phyloP scores from a whole-genome alignment of 2,113 vertebrate genomes.

The Neolamprologus hecqui region DNA sequence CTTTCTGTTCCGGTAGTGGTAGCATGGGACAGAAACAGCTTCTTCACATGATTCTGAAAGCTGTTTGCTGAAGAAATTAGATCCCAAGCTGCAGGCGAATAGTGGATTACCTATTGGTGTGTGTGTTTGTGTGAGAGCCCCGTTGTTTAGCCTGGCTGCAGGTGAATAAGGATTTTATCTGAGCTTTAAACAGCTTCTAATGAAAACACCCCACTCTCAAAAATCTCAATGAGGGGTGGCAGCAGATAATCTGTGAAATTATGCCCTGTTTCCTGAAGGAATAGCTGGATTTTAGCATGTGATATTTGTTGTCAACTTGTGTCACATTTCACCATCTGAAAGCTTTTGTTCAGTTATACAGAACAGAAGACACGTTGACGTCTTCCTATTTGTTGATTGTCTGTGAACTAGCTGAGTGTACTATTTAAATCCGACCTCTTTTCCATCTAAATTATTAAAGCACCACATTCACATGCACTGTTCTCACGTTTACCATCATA shows the following conservation, averaged over 20 bases:
- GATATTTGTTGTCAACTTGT: neutral
- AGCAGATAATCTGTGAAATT: neutral
- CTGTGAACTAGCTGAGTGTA: conserved; percentile 2
- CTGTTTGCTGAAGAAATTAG: neutral
- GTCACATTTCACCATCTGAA: neutral
- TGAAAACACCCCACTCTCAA: neutral
- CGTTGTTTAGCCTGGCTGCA: neutral
- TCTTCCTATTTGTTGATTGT: conserved; percentile 4
- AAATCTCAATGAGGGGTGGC: conserved; percentile 1
- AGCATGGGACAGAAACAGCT: neutral
- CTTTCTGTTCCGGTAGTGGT: neutral
- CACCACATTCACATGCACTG: conserved; percentile 6
- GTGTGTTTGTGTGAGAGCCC: neutral
- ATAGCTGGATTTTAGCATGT: neutral
- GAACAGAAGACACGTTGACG: neutral
- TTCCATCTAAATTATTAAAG: conserved; percentile 70
- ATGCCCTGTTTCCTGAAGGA: neutral
- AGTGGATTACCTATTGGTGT: neutral
- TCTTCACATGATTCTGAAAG: conserved; percentile 1
- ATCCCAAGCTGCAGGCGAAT: neutral
- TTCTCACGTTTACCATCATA: conserved; percentile 42
- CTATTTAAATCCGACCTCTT: conserved; percentile 44
- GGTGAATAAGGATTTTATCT: conserved; percentile 2
- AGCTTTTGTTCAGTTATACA: neutral
- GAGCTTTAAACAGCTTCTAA: conserved; percentile 23